Conservation (phyloP, 2,888 invertebrate species). For the Diarsia dahlii region DNA sequence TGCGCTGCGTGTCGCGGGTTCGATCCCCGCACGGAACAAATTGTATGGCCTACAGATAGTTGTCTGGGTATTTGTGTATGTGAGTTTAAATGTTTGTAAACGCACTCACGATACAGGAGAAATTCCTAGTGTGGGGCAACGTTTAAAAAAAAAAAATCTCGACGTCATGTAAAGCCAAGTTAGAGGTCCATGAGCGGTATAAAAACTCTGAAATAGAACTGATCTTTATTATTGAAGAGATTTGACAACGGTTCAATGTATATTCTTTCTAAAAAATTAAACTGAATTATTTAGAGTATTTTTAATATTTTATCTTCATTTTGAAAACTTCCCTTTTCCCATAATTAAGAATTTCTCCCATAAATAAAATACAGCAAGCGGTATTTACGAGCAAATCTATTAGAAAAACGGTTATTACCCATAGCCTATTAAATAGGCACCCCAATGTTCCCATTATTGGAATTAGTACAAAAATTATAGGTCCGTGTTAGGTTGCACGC, state of each 20-base stretch:
- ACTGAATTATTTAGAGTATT: neutral
- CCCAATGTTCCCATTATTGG: constrained; percentile 51
- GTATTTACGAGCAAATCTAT: constrained; percentile 40
- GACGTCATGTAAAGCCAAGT: too few species aligned
- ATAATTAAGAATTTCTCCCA: constrained; percentile 10
- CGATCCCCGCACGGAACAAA: too few species aligned
- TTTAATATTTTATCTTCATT: neutral
- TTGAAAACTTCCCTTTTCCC: neutral
- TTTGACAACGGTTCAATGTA: neutral
- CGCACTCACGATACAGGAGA: too few species aligned
- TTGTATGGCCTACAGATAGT: too few species aligned
- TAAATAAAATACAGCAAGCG: constrained; percentile 13
- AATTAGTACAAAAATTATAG: constrained; percentile 62
- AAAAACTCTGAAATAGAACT: too few species aligned
- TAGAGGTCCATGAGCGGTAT: too few species aligned
- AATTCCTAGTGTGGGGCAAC: too few species aligned
- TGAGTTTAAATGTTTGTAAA: too few species aligned
- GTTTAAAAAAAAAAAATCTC: too few species aligned
- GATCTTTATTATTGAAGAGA: neutral
- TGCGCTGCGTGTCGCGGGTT: too few species aligned
- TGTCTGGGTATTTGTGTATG: too few species aligned
- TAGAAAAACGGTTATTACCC: constrained; percentile 55
- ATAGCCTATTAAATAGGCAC: constrained; percentile 45
- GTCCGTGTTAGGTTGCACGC: constrained; percentile 48
- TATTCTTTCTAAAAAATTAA: too few species aligned